Evolutionary conservation across 2,797 vertebrate genomes (phyloP).

Genomic region (Halcyon leucocephala): DNA sequence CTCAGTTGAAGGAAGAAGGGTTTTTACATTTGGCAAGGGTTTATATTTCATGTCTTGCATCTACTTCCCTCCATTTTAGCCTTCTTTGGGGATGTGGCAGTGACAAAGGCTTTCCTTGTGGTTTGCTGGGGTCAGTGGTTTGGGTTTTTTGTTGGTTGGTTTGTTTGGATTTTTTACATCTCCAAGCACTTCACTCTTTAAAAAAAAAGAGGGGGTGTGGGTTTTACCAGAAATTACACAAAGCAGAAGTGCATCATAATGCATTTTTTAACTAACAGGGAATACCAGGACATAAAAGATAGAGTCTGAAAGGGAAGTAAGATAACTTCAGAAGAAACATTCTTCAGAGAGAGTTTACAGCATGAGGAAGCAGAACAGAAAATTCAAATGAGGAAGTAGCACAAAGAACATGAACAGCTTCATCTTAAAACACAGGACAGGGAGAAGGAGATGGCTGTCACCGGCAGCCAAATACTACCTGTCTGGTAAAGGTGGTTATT

Average conservation of each 20-base stretch:
- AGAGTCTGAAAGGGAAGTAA: neutral
- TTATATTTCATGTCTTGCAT: neutral
- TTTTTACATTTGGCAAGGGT: slow-evolving; percentile 12
- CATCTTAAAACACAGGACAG: neutral
- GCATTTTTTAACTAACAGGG: neutral
- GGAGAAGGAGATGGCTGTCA: neutral
- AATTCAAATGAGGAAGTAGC: slow-evolving; percentile 18
- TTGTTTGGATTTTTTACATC: neutral
- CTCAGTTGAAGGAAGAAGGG: neutral
- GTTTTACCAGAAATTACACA: neutral
- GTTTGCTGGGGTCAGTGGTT: neutral
- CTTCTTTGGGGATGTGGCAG: neutral
- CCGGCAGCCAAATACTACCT: neutral
- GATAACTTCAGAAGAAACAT: neutral
- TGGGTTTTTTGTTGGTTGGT: neutral
- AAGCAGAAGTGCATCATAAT: neutral
- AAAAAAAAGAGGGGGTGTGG: neutral
- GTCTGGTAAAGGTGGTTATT: neutral
- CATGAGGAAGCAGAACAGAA: slow-evolving; percentile 35
- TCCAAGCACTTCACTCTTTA: neutral
- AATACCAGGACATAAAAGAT: neutral
- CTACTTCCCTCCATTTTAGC: neutral
- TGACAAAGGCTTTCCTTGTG: neutral
- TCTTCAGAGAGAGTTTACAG: neutral
- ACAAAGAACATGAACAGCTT: neutral